Percentiles rank a stretch among this genome's conserved stretches.
These are phyloP conservation scores for Equus przewalskii DNA, from an alignment of 2,113 vertebrate species.

Conservation along the genomic window DNA sequence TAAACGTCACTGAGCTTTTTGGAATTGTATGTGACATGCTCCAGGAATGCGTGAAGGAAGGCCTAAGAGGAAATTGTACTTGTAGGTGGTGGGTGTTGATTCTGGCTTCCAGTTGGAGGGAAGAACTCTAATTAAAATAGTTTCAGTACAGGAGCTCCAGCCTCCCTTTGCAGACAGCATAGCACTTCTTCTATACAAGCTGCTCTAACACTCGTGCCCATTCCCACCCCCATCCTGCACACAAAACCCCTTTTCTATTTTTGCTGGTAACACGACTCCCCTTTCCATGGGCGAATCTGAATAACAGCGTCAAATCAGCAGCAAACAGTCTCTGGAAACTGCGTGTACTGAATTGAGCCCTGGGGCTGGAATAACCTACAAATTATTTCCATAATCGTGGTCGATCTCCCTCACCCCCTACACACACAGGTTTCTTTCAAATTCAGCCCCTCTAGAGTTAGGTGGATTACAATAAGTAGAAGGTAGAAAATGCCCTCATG, in stretches of 20 bases:
- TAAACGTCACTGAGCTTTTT: slow-evolving; percentile 44
- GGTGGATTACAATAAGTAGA: slow-evolving; percentile 46
- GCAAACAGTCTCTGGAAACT: neutral
- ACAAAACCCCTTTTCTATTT: slow-evolving; percentile 63
- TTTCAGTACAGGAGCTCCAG: neutral
- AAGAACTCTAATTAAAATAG: slow-evolving; percentile 60
- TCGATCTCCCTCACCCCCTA: slow-evolving; percentile 58
- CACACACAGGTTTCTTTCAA: slow-evolving; percentile 71
- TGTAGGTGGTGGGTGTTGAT: slow-evolving; percentile 50
- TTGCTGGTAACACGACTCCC: neutral
- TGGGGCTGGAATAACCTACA: slow-evolving; percentile 64
- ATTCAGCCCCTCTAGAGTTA: slow-evolving; percentile 28
- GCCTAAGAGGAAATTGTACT: slow-evolving; percentile 49
- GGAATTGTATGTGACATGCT: slow-evolving; percentile 56
- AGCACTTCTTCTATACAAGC: neutral
- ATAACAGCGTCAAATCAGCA: slow-evolving; percentile 16
- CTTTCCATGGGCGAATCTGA: neutral
- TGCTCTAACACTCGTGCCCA: neutral
- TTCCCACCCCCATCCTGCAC: neutral
- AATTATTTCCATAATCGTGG: slow-evolving; percentile 72
- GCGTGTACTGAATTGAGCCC: slow-evolving; percentile 26
- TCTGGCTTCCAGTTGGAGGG: slow-evolving; percentile 33
- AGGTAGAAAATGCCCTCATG: slow-evolving; percentile 57
- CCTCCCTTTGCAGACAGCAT: neutral
- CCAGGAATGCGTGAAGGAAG: slow-evolving; percentile 65